Conservation (phyloP, 92 coral and sea anemone species). For the Porites lobata region DNA sequence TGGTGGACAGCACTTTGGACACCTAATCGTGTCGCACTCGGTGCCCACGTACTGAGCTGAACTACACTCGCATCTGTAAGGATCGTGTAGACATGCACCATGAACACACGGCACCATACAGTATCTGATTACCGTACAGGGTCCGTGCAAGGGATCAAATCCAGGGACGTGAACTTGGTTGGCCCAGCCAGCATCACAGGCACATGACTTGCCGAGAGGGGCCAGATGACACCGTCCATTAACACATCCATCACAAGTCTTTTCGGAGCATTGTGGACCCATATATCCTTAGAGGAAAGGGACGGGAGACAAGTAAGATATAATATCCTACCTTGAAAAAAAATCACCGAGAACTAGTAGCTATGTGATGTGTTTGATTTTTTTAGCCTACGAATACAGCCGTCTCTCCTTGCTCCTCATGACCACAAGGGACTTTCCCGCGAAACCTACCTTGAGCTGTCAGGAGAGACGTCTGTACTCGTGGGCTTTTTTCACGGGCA, state of each 20-base stretch:
- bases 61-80: conserved; percentile 72
- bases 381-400: no score
- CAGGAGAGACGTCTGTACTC: no score
- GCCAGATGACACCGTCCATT: conserved; percentile 74
- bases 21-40: conserved; percentile 81
- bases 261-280: conserved; percentile 86
- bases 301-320: neutral
- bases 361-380: no score
- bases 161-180: conserved; percentile 37
- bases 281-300: conserved; percentile 57
- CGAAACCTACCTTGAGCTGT: no score
- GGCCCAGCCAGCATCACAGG: conserved; percentile 84
- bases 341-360: neutral
- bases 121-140: conserved; percentile 77
- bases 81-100: conserved; percentile 80
- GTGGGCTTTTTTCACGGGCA: no score
- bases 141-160: conserved; percentile 71
- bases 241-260: conserved; percentile 83
- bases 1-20: conserved; percentile 95
- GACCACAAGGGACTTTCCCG: no score
- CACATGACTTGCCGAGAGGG: conserved; percentile 60
- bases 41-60: conserved; percentile 74
- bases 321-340: neutral
- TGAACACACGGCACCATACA: conserved; percentile 79
- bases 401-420: no score